Evolutionary conservation across 2,888 invertebrate genomes (phyloP), one percentile per base, ranked within the genome.

Genomic region (Drosophila meridiana): DNA sequence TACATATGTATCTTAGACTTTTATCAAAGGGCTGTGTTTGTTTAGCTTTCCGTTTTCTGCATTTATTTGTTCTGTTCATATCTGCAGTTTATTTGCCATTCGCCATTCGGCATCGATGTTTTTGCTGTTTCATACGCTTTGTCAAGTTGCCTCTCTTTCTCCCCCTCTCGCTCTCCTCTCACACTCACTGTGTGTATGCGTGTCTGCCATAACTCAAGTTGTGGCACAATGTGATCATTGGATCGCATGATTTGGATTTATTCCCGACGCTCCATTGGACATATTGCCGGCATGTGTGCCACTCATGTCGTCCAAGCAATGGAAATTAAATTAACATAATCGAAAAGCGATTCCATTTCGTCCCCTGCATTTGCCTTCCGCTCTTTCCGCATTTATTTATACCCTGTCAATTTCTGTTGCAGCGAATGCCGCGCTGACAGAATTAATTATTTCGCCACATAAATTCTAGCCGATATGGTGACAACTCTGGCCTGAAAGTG

Each of bases 381-480:
- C 66, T 84, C 47, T 28, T 47, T 48, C 45, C 47, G 9, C 69
- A 69, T 87, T 84, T 81, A 82, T 82, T 84, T 70, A 77, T 69
- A 55, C 55, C 70, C 73, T 71, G 74, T 82, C 88, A 85, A 87
- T 85, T 87, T 76, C 73, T 78, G 76, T 61, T 78, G 73, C 78
- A 64, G 65, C 69, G 40, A 68, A 71, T 81, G 90, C 61, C 76
- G 82, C 69, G 55, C 55, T 89, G 86, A 85, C 87, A 83, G 85
- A 90, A 86, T 86, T 86, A 83, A 91, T 90, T 91, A 90, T 91
- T 91, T 88, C 90, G 80, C 89, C 80, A 91, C 90, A 89, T 89
- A 89, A 89, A 89, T 88, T 86, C 76, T 42, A 67, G 59, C 34
- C 48, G 60, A 64, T 55, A 66, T 73, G 50, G 32, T 56, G 69